Base-by-base conservation (phyloP, 1,140 invertebrate genomes). In the Bicyclus anynana region DNA sequence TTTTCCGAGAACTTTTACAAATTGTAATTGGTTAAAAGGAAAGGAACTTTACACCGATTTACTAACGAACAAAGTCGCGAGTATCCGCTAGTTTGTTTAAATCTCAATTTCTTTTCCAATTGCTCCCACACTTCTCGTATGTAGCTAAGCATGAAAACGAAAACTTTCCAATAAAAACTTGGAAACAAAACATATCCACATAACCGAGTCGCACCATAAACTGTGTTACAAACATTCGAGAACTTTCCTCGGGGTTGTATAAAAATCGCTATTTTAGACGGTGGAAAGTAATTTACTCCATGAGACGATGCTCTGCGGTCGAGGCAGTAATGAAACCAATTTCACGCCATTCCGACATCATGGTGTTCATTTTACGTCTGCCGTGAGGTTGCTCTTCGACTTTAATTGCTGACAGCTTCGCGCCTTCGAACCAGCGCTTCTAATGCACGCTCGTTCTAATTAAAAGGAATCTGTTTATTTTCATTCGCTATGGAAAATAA, bases 361-460 rank as follows among this genome's bases (percentile, higher is more conserved):
- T 47, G 44, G 44, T 47, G 44, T 46, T n/a, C 44, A 47, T 47
- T 47, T 47, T 27, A 47, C 21, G 44, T 47, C 44, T 47, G 44
- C 44, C 12, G 12, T 47, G 44, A 47, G 44, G 44, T 47, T 47
- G 26, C 17, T 16, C 21, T 27, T 47, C 44, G 44, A 47, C 44
- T 47, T 27, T 47, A 47, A 47, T 47, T 26, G 13, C 44, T 47
- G 44, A 47, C 44, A 47, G 44, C 21, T 47, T 47, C 20, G 18
- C 44, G 21, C 44, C 44, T 47, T 27, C 21, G 3, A 47, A 47
- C 44, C 27, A 47, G 44, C 20, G n/a, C 14, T 44, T 44, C 40
- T 23, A 47, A 26, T 27, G 20, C 44, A 27, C 44, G n/a, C 13
- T 47, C 21, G 21, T 21, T 26, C 14, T 47, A 47, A 47, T 47